phyloP scores from a whole-genome alignment of 2,888 invertebrate genomes.

The Euphydryas editha region DNA sequence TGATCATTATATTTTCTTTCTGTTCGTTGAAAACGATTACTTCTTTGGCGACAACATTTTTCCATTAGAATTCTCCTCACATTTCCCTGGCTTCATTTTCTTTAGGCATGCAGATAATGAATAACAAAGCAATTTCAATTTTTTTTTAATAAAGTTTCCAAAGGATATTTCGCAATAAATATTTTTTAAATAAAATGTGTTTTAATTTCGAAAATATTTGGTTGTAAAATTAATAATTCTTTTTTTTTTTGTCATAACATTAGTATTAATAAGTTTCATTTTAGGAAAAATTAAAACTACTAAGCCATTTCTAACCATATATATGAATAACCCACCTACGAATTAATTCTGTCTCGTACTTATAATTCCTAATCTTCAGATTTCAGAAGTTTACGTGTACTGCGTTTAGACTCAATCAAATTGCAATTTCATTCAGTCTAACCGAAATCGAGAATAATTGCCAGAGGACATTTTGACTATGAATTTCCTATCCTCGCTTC shows the following conservation, averaged over 20 bases:
- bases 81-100: slow-evolving; percentile 11
- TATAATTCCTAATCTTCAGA: neutral
- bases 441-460: neutral
- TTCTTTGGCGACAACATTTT: slow-evolving; percentile 32
- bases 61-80: slow-evolving; percentile 28
- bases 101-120: slow-evolving; percentile 23
- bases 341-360: no score
- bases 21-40: slow-evolving; percentile 24
- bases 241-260: neutral
- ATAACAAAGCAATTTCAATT: slow-evolving; percentile 17
- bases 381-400: neutral
- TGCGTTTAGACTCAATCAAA: neutral
- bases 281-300: no score
- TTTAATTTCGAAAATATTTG: neutral
- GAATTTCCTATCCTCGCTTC: neutral
- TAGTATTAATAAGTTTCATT: neutral
- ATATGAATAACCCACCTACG: no score
- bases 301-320: no score
- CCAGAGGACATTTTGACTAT: neutral
- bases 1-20: slow-evolving; percentile 11
- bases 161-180: neutral
- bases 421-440: neutral
- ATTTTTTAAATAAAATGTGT: neutral
- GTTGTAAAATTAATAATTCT: neutral
- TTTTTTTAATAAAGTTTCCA: neutral